Evolutionary conservation across 1,140 invertebrate species (phyloP), one percentile per base, ranked within the genome.

Genomic region (Lanistes nyassanus): DNA sequence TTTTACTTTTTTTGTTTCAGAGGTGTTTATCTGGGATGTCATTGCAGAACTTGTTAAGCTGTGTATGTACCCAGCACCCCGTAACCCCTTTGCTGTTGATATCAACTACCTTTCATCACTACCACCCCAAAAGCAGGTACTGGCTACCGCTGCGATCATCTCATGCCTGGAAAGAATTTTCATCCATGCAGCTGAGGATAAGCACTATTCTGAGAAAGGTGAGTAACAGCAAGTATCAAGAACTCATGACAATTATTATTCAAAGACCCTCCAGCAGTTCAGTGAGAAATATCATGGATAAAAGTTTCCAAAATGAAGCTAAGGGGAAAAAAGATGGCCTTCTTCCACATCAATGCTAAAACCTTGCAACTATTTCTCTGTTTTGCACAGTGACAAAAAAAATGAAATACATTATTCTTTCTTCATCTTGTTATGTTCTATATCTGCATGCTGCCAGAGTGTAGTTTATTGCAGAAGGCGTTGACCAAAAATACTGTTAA

Each of bases 81-180:
- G 78, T 19, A 87, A 87, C 62, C 86, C 86, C 23, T 87, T 85
- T 77, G 84, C 81, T 51, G 76, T 87, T 51, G 86, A 87, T 67
- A 80, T 83, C 73, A 76, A 85, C n/a, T 84, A 83, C 69, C 84
- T 86, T 56, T 67, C 76, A 13, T 70, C 72, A 13, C 75, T 86
- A n/a, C 74, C 82, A 2, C 65, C 82, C 13, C 74, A 79, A 60
- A 81, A 87, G 42, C 78, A 79, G 31, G 77, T 85, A 16, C 71
- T 86, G 39, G 69, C 80, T 13, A 78, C 84, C 9, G 84, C 78
- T 34, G 81, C 86, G 70, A 84, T 86, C 82, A 72, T 83, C 34
- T 66, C 74, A 56, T 80, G 73, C 34, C 74, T 87, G 60, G 83
- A 87, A 75, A 82, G 83, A 65, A 81, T 87, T 39, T 47, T 86